These are phyloP conservation scores for Forbesichthys agassizii DNA, from an alignment of 2,113 vertebrate genomes.

Conservation along the genomic window DNA sequence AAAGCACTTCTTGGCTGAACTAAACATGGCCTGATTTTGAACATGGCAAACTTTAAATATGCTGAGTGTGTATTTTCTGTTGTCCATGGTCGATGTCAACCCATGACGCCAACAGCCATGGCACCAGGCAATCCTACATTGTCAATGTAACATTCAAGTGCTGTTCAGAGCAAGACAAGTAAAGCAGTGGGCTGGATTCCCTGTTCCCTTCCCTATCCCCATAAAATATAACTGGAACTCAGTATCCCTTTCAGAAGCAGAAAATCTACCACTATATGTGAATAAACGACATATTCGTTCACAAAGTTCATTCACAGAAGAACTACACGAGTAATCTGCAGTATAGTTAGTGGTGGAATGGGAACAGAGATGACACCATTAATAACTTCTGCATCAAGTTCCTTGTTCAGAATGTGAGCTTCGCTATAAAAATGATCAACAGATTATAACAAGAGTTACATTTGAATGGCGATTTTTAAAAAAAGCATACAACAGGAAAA, in stretches of 20 bases:
- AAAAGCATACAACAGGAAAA: neutral
- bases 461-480: neutral
- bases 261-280: constrained; percentile 81
- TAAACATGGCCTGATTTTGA: too few species aligned
- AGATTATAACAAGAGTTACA: neutral
- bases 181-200: constrained; percentile 77
- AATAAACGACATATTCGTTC: constrained; percentile 80
- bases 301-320: constrained; percentile 57
- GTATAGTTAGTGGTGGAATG: constrained; percentile 89
- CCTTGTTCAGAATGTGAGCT: constrained; percentile 84
- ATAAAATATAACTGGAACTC: constrained; percentile 88
- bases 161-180: constrained; percentile 77
- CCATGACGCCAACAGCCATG: constrained; percentile 88
- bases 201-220: constrained; percentile 86
- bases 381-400: constrained; percentile 87
- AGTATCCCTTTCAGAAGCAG: constrained; percentile 84
- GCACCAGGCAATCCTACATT: constrained; percentile 83
- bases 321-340: constrained; percentile 77
- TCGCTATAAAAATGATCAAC: constrained; percentile 25
- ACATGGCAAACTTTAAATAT: neutral
- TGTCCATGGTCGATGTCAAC: constrained; percentile 79
- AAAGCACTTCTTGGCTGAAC: too few species aligned
- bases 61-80: too few species aligned
- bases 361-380: constrained; percentile 83
- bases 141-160: constrained; percentile 94